Conservation (phyloP, 2,797 vertebrate genomes). For the Schizopygopsis malacanthus region DNA sequence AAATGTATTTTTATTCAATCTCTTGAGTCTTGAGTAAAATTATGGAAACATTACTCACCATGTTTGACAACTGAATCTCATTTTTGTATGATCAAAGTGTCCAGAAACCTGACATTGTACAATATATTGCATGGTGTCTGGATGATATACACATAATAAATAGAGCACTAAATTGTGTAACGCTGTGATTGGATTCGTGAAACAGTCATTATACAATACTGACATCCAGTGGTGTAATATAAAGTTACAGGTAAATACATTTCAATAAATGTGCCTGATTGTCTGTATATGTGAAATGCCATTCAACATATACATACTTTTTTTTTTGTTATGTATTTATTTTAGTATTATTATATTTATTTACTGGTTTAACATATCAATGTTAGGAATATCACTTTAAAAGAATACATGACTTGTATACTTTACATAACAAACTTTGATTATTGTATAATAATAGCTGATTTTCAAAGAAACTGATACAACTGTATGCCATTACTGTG, state of each 20-base stretch:
- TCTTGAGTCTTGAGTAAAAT: background rate
- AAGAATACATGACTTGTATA: no score
- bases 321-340: no score
- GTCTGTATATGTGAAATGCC: background rate
- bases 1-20: background rate
- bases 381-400: no score
- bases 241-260: background rate
- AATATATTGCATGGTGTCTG: background rate
- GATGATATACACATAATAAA: background rate
- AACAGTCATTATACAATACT: constrained; percentile 53
- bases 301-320: background rate
- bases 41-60: background rate
- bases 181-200: background rate
- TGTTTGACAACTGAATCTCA: background rate
- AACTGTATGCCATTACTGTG: no score
- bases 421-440: no score
- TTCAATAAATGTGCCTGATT: background rate
- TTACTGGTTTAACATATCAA: no score
- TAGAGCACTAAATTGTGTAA: background rate
- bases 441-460: no score
- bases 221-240: constrained; percentile 58
- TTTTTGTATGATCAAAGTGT: constrained; percentile 2
- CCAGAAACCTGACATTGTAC: background rate
- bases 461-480: no score
- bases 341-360: no score